Evolutionary conservation across 2,888 invertebrate genomes (phyloP).

Genomic region (Galerucella pusilla): DNA sequence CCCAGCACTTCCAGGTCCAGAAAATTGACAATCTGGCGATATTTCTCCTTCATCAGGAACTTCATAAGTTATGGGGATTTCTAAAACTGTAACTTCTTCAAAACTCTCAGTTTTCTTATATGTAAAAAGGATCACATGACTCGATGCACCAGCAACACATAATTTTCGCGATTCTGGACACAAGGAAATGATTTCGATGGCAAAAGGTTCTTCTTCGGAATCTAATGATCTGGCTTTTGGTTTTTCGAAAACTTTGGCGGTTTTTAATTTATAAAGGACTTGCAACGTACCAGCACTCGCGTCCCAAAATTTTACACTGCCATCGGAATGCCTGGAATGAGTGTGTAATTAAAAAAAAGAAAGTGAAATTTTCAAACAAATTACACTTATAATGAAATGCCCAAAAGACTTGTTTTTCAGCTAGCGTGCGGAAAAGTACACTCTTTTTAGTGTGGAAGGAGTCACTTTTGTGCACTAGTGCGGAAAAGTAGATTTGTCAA

Average conservation of each 20-base stretch:
- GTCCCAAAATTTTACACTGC: constrained; percentile 99
- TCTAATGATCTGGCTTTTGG: constrained; percentile 74
- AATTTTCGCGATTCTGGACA: constrained; percentile 93
- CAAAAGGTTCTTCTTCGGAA: constrained; percentile 87
- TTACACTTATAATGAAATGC: too few species aligned
- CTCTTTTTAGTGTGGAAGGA: too few species aligned
- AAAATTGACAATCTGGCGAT: constrained; percentile 84
- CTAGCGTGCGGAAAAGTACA: too few species aligned
- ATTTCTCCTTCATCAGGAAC: constrained; percentile 82
- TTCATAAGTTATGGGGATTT: constrained; percentile 89
- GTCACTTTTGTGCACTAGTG: too few species aligned
- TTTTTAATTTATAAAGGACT: constrained; percentile 97
- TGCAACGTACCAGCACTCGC: constrained; percentile 96
- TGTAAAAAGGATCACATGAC: constrained; percentile 95
- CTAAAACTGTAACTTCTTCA: constrained; percentile 75
- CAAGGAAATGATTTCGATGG: constrained; percentile 88
- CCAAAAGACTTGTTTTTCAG: too few species aligned
- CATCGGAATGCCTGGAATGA: constrained; percentile 90
- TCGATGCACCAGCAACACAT: constrained; percentile 90
- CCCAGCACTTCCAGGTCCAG: constrained; percentile 62
- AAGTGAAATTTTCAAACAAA: not conserved
- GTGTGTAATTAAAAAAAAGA: not conserved
- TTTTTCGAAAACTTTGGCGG: constrained; percentile 90
- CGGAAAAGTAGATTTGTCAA: too few species aligned
- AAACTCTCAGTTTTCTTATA: constrained; percentile 92